Evolutionary conservation across 2,113 vertebrate genomes (phyloP).

Genomic region (Porphyrio hochstetteri): DNA sequence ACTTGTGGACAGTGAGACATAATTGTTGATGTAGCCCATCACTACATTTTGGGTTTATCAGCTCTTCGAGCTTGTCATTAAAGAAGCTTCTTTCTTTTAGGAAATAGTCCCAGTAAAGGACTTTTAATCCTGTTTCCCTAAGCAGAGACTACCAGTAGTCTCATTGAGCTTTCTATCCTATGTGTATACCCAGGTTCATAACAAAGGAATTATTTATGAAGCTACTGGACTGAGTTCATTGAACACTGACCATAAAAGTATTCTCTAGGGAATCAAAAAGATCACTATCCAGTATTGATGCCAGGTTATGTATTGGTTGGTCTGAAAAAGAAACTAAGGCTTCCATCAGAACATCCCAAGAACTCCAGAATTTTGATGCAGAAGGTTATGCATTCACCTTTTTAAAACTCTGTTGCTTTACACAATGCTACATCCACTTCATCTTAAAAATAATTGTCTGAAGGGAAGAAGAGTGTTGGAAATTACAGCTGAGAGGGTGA

Average conservation of each 20-base stretch:
- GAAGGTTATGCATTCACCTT: background rate
- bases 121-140: background rate
- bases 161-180: background rate
- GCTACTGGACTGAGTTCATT: background rate
- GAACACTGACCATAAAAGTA: background rate
- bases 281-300: background rate
- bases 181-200: background rate
- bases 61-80: background rate
- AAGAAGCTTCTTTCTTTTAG: background rate
- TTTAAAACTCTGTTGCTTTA: background rate
- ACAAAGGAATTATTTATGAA: background rate
- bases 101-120: background rate
- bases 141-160: background rate
- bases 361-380: background rate
- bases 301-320: background rate
- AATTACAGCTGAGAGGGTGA: background rate
- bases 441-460: background rate
- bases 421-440: background rate
- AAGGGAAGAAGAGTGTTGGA: background rate
- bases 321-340: background rate
- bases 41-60: background rate
- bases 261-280: background rate
- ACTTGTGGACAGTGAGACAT: background rate
- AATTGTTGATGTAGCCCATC: background rate
- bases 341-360: background rate